Base-by-base conservation (phyloP, 1,140 invertebrate species). In the Catajapyx aquilonaris region DNA sequence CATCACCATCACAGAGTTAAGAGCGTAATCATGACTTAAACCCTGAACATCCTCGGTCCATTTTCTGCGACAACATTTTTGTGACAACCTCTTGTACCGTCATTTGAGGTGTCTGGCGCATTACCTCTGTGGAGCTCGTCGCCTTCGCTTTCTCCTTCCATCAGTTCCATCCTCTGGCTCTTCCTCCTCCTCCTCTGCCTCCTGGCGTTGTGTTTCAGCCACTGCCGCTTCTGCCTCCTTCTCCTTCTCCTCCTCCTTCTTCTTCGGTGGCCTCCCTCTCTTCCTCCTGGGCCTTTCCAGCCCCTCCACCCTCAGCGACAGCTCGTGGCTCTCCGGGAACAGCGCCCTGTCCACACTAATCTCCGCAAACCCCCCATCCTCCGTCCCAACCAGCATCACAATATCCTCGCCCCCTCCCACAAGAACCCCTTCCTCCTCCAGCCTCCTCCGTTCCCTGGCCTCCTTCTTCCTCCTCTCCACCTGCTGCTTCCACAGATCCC, bases 221-320 rank as follows among this genome's bases (percentile, higher is more conserved):
- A 39, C 41, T 38, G 32, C 15, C 13, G 32, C 31, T 40, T 44
- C 32, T 33, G 21, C n/a, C 33, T 39, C 20, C 36, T 50, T 59
- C 46, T 46, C 61, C 51, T 44, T 62, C 53, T 40, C 53, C 55
- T 44, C 54, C 52, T 46, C 46, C 51, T 9, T 35, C 45, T 18
- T 25, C 42, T 76, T 77, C 2, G 68, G 66, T 3, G 73, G 75
- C 37, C 75, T 55, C 4, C 75, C 75, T 35, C 73, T 53, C 55
- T 76, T 79, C 39, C 67, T 54, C 50, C 63, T 66, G 3, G 72
- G 72, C 45, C 66, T 72, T 23, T 67, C 65, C 28, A 73, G 52
- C 0, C 71, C 73, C 44, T 70, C 65, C 37, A 71, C 67, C 60
- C 63, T 60, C 20, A 69, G 48, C 28, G 59, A 52, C 45, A 69